A percentile compares a stretch with the other conserved stretches of the same genome.
Evolutionary conservation across 2,888 invertebrate species (phyloP).

Genomic region (Eremobia ochroleuca): DNA sequence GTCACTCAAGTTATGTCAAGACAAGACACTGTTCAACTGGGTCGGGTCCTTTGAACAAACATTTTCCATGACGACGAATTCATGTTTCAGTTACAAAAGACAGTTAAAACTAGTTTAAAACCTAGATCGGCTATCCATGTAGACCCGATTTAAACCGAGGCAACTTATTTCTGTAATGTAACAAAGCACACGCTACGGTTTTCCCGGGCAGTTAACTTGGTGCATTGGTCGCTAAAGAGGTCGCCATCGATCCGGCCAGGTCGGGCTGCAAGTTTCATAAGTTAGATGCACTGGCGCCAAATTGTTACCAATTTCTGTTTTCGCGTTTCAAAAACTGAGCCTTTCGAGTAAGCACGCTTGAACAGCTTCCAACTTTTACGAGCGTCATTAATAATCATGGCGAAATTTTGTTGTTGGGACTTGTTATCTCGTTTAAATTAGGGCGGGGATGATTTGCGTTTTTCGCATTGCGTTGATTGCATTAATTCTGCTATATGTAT

Average conservation of each 20-base stretch:
- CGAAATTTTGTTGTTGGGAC: conserved; percentile 37
- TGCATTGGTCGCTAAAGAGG: conserved; percentile 90
- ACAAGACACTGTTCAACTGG: conserved; percentile 17
- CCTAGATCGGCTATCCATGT: conserved; percentile 44
- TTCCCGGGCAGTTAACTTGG: conserved; percentile 84
- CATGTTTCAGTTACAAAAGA: conserved; percentile 17
- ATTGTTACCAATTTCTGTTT: conserved; percentile 78
- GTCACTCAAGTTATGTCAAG: conserved; percentile 47
- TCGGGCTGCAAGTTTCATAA: conserved; percentile 77
- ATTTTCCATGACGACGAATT: conserved; percentile 38
- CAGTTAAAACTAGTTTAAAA: conserved; percentile 41
- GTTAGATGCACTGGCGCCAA: conserved; percentile 80
- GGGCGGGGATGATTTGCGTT: no score
- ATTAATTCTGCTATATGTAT: conserved; percentile 1
- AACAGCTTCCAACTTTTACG: conserved; percentile 66
- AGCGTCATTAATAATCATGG: conserved; percentile 57
- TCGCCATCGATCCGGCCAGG: conserved; percentile 87
- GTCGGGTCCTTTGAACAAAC: conserved; percentile 22
- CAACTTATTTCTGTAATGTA: conserved; percentile 66
- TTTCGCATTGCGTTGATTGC: no score
- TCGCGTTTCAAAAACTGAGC: conserved; percentile 64
- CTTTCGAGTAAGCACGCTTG: conserved; percentile 68
- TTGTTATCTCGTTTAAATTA: conserved; percentile 44
- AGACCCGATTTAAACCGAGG: conserved; percentile 49
- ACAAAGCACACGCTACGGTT: conserved; percentile 74